Percentiles rank a stretch among this genome's conserved stretches.
These are phyloP conservation scores for Dendrolimus houi DNA, from an alignment of 2,888 invertebrate genomes.

Conservation along the genomic window DNA sequence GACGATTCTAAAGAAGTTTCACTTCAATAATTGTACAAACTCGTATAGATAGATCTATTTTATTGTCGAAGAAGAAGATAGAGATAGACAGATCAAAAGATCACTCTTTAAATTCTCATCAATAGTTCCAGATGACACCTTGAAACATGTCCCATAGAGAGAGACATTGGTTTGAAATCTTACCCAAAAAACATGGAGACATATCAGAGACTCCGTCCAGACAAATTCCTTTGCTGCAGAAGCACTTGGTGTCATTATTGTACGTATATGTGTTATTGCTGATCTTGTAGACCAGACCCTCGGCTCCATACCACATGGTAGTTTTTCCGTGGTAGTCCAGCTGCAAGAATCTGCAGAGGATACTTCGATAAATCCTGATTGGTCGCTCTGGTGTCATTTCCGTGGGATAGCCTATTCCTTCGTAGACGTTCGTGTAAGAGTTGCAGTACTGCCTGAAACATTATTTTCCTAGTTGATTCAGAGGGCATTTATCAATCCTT, in stretches of 20 bases:
- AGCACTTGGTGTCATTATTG: conserved; percentile 79
- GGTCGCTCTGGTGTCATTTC: conserved; percentile 65
- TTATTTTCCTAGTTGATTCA: too few relatives aligned
- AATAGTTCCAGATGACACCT: too few relatives aligned
- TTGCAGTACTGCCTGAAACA: conserved; percentile 78
- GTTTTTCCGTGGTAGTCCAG: conserved; percentile 31
- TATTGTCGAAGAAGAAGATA: too few relatives aligned
- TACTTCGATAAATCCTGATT: conserved; percentile 81
- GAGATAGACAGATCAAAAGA: too few relatives aligned
- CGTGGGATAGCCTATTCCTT: conserved; percentile 83
- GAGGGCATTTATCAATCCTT: too few relatives aligned
- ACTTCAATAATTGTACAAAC: too few relatives aligned
- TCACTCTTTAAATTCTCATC: too few relatives aligned
- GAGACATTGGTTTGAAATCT: conserved; percentile 22
- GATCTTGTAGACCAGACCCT: conserved; percentile 78
- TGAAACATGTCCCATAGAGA: too few relatives aligned
- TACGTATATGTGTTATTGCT: conserved; percentile 77
- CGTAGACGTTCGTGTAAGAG: conserved; percentile 80
- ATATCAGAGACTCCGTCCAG: conserved; percentile 80
- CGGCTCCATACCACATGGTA: conserved; percentile 59
- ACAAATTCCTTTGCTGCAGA: conserved; percentile 69
- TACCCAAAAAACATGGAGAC: conserved; percentile 84
- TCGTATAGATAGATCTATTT: too few relatives aligned
- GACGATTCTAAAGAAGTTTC: too few relatives aligned
- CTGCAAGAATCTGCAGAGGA: conserved; percentile 84